A percentile compares a stretch with the other conserved stretches of the same genome.
Evolutionary conservation across 2,113 vertebrate species (phyloP).

Genomic region (Spea multiplicata): DNA sequence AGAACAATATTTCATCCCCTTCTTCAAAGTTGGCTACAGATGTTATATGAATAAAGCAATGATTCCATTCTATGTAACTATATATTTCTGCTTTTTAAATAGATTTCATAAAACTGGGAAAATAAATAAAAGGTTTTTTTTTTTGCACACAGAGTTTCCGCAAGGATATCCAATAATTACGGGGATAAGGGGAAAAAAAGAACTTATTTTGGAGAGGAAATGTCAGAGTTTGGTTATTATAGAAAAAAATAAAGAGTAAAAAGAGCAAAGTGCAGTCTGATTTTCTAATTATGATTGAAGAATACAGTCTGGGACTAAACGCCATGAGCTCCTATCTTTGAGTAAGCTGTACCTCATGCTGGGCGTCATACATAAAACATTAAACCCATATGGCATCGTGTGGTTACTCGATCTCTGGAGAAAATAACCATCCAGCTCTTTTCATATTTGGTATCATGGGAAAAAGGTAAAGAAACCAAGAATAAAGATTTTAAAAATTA

Average conservation of each 20-base stretch:
- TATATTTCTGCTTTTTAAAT: too few relatives aligned
- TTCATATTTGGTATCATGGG: conserved; percentile 40
- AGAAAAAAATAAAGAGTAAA: conserved; percentile 53
- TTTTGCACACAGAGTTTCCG: too few relatives aligned
- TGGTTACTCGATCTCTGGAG: conserved; percentile 54
- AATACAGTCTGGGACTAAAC: conserved; percentile 59
- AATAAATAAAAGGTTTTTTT: too few relatives aligned
- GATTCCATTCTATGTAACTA: too few relatives aligned
- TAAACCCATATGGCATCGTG: conserved; percentile 62
- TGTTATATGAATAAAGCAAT: neutral
- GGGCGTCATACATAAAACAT: conserved; percentile 69
- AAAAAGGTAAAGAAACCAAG: conserved; percentile 29
- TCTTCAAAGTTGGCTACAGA: neutral
- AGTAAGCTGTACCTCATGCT: conserved; percentile 53
- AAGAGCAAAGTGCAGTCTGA: conserved; percentile 57
- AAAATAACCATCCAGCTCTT: conserved; percentile 49
- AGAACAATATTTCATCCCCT: neutral
- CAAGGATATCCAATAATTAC: neutral
- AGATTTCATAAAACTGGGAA: too few relatives aligned
- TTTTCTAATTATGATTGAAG: conserved; percentile 64
- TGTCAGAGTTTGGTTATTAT: conserved; percentile 50
- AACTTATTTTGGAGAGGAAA: neutral
- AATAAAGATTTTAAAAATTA: conserved; percentile 9
- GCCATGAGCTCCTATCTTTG: conserved; percentile 51
- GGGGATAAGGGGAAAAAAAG: conserved; percentile 5